Evolutionary conservation across 1,140 invertebrate genomes (phyloP).

Genomic region (Tetramorium parvispinum): DNA sequence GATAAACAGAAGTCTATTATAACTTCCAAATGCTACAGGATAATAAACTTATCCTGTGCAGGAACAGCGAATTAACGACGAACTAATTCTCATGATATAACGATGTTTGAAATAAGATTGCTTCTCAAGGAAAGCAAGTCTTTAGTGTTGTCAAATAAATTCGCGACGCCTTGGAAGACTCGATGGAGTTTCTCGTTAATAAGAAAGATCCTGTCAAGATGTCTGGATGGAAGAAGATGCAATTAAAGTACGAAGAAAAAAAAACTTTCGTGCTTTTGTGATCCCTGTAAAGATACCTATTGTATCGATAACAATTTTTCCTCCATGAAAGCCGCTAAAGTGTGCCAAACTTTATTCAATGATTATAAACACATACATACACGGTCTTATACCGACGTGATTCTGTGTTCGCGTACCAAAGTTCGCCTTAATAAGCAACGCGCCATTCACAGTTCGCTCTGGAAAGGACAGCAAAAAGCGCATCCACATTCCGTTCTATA

Average conservation of each 20-base stretch:
- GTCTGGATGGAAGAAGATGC: background rate
- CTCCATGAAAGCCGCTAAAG: background rate
- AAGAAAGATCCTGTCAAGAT: background rate
- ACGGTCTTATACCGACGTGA: background rate
- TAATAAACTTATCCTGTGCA: constrained; percentile 41
- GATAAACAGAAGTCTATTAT: constrained; percentile 47
- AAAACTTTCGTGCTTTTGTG: background rate
- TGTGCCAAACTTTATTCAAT: background rate
- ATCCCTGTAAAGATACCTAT: background rate
- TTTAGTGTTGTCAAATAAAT: constrained; percentile 41
- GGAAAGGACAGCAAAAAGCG: constrained; percentile 14
- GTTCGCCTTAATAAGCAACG: background rate
- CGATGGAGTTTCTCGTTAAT: background rate
- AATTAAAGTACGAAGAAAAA: background rate
- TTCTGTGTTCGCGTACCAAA: background rate
- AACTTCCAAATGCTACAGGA: constrained; percentile 37
- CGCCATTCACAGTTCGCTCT: background rate
- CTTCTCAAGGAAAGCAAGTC: background rate
- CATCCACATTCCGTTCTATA: background rate
- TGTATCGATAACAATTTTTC: constrained; percentile 2
- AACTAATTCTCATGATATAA: constrained; percentile 41
- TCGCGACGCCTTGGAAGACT: background rate
- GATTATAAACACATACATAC: background rate
- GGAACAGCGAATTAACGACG: constrained; percentile 23
- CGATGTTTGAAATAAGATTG: constrained; percentile 43